Evolutionary conservation across 1,140 invertebrate species (phyloP), one percentile per base, ranked within the genome.

Genomic region (Anadara kagoshimensis): DNA sequence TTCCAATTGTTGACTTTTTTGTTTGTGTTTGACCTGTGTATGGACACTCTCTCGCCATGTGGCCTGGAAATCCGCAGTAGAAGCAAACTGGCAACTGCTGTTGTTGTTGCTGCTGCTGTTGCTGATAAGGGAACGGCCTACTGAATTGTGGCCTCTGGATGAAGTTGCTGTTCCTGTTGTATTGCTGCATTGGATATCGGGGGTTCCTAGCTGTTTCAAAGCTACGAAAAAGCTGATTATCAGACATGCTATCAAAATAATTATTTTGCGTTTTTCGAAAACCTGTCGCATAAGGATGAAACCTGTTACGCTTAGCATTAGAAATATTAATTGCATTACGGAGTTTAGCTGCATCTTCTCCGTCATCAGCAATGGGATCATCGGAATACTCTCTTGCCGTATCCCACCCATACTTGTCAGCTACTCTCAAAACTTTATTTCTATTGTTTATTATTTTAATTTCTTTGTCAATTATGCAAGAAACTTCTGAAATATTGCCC

Each of bases 351-450:
- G 54, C 70, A 47, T 73, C 63, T 5, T 73, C 70, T 59, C 29
- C 22, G 26, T 73, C 36, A 51, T 66, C 70, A 41, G 54, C 63
- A 5, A 73, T n/a, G 58, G 62, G 62, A 49, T 64, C 10, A 16
- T 57, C 54, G 7, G 47, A 24, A 16, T 73, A 73, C 24, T 73
- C 70, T n/a, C 59, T 57, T n/a, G 66, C 62, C 0, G 54, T 58
- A 57, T 73, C 70, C 70, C 70, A 73, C 0, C 63, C 70, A 66
- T 73, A 63, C 11, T 45, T 22, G 16, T 73, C 70, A 1, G 62
- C 70, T 12, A 66, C 66, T 43, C 49, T 64, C 0, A 66, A 41
- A 5, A 73, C 36, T 59, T 73, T 73, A 36, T 73, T 73, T 5
- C 70, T 43, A 4, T 73, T 63, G 7, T n/a, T 16, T 14, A 70